These are phyloP conservation scores for Potorous gilbertii DNA, from an alignment of 2,797 vertebrate genomes.

Conservation along the genomic window DNA sequence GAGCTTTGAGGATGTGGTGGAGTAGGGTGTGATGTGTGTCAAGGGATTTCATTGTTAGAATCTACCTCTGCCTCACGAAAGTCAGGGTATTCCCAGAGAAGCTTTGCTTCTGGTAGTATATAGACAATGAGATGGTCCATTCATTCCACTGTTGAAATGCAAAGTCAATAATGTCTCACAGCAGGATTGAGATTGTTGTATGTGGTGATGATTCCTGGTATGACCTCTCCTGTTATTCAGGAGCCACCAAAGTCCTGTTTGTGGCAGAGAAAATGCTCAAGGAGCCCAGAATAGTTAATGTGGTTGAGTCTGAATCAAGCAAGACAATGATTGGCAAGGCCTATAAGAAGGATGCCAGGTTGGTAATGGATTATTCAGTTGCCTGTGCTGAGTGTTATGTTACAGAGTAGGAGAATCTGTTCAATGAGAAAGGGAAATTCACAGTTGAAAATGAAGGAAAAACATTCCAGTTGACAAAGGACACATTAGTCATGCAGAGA, in stretches of 20 bases:
- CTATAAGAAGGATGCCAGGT: constrained; percentile 97
- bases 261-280: constrained; percentile 96
- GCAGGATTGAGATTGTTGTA: constrained; percentile 99
- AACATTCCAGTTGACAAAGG: constrained; percentile 94
- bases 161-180: constrained; percentile 97
- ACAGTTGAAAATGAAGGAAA: constrained; percentile 95
- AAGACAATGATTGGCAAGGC: constrained; percentile 96
- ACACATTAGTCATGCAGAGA: constrained; percentile 95
- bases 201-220: constrained; percentile 97
- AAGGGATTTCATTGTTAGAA: constrained; percentile 98
- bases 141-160: constrained; percentile 99
- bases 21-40: constrained; percentile 98
- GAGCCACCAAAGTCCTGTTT: constrained; percentile 96
- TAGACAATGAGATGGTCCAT: constrained; percentile 99
- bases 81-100: constrained; percentile 95
- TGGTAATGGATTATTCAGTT: constrained; percentile 93
- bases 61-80: constrained; percentile 97
- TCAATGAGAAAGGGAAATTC: constrained; percentile 93
- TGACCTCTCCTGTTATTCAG: constrained; percentile 94
- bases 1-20: constrained; percentile 95
- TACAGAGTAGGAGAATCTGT: constrained; percentile 92
- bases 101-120: constrained; percentile 98
- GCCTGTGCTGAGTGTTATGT: constrained; percentile 93
- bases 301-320: constrained; percentile 96
- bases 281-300: constrained; percentile 95